Percentiles rank a stretch among this genome's conserved stretches.
phyloP scores from a whole-genome alignment of 2,113 vertebrate genomes.

The Corythornis madagascariensis region DNA sequence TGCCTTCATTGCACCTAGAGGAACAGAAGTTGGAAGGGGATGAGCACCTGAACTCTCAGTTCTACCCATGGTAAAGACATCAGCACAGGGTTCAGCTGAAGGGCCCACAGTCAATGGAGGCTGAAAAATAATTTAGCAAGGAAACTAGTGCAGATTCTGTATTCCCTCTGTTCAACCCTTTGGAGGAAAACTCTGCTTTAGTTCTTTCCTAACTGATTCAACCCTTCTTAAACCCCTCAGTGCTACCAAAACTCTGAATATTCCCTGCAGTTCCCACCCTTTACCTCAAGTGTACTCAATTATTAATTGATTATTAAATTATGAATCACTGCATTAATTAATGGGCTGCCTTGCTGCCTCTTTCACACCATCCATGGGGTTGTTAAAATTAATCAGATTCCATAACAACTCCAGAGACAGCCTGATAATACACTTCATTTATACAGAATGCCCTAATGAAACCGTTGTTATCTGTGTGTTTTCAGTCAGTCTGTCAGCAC shows the following conservation, averaged over 20 bases:
- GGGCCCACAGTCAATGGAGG: not conserved
- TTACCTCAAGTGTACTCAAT: not conserved
- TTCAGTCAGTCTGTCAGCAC: not conserved
- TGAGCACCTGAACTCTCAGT: not conserved
- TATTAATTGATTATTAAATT: constrained; percentile 44
- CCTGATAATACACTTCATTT: not conserved
- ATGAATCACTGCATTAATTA: constrained; percentile 37
- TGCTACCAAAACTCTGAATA: not conserved
- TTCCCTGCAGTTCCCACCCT: not conserved
- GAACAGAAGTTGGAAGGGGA: not conserved
- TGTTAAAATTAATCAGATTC: not conserved
- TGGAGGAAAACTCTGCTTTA: not conserved
- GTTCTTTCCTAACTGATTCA: not conserved
- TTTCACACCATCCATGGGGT: not conserved
- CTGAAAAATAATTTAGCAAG: not conserved
- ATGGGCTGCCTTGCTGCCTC: not conserved
- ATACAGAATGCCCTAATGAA: not conserved
- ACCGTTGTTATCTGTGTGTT: not conserved
- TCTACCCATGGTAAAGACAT: not conserved
- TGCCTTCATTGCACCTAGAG: not conserved
- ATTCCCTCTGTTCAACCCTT: not conserved
- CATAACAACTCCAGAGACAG: not conserved
- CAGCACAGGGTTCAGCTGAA: not conserved
- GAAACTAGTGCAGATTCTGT: not conserved
- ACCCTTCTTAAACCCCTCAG: not conserved